Percentiles rank a stretch among this genome's conserved stretches.
Conservation (phyloP, 2,797 vertebrate species). For the Taenioides sp. region DNA sequence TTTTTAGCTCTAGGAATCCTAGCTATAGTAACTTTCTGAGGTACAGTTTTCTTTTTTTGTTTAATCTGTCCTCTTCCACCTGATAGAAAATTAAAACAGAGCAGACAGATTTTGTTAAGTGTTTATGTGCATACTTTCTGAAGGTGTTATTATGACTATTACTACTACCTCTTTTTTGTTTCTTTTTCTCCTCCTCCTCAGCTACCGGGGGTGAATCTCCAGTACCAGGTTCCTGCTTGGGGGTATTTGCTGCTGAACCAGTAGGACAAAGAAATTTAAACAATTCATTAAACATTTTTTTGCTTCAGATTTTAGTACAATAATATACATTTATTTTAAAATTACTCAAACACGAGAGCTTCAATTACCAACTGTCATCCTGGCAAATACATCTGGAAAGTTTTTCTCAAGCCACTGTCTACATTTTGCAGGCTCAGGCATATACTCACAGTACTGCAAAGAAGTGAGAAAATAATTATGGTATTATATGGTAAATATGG, state of each 20-base stretch:
- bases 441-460: slow-evolving; percentile 96
- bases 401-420: slow-evolving; percentile 99
- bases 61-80: slow-evolving; percentile 98
- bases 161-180: slow-evolving; percentile 91
- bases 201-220: slow-evolving; percentile 83
- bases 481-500: too few relatives aligned
- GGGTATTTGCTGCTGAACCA: slow-evolving; percentile 80
- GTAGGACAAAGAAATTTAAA: slow-evolving; percentile 21
- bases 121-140: background rate
- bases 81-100: slow-evolving; percentile 39
- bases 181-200: slow-evolving; percentile 98
- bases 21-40: slow-evolving; percentile 97
- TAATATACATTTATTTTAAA: background rate
- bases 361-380: slow-evolving; percentile 90
- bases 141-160: background rate
- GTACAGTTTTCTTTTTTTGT: slow-evolving; percentile 98
- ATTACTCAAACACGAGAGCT: background rate
- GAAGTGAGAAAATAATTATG: slow-evolving; percentile 4
- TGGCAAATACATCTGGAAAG: slow-evolving; percentile 96
- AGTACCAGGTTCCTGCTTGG: slow-evolving; percentile 85
- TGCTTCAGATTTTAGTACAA: background rate
- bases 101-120: background rate
- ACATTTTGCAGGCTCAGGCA: slow-evolving; percentile 98
- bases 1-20: slow-evolving; percentile 99
- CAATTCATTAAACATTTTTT: slow-evolving; percentile 24